Evolutionary conservation across 2,797 vertebrate species (phyloP), one percentile per base, ranked within the genome.

Genomic region (Platalea minor): DNA sequence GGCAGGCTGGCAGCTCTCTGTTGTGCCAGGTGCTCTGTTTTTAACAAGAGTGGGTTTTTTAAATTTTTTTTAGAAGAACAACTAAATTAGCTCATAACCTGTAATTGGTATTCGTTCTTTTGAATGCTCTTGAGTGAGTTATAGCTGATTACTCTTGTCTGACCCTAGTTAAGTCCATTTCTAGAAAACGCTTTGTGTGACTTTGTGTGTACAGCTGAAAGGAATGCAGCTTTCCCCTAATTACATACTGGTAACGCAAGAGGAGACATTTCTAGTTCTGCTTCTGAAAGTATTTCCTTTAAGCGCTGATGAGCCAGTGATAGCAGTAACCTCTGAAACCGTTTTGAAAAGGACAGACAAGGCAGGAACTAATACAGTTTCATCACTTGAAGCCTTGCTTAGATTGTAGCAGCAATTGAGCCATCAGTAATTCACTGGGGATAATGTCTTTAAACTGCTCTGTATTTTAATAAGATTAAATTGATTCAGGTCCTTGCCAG

Each of bases 231-330:
- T 88, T 91, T 84, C 91, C 95, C 93, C 91, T 96, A 96, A 96
- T 95, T 96, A 76, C 85, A 93, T 7, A 56, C 72, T 93, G 91
- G 73, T 88, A 96, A 81, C 84, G 89, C 94, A 94, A 94, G 91
- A 93, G 95, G 92, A 97, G 94, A 92, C 91, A 92, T 93, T 95
- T 96, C 94, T 95, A 81, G 95, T 94, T 92, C 93, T 97, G 92
- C 92, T 67, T 93, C 93, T 94, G 89, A 93, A 96, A 97, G 82
- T 95, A 95, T 96, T 97, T 96, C 93, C 96, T 96, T 56, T 94
- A 78, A 94, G 93, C 17, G 4, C 89, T 89, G 93, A 97, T 96
- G 89, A 95, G 70, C 46, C 85, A 61, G 73, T 72, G 89, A 96
- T 95, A 97, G 92, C 91, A 92, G 82, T 69, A 94, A 90, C 91